Percentiles rank a stretch among this genome's conserved stretches.
phyloP scores from a whole-genome alignment of 2,113 vertebrate genomes.

The Uria lomvia region DNA sequence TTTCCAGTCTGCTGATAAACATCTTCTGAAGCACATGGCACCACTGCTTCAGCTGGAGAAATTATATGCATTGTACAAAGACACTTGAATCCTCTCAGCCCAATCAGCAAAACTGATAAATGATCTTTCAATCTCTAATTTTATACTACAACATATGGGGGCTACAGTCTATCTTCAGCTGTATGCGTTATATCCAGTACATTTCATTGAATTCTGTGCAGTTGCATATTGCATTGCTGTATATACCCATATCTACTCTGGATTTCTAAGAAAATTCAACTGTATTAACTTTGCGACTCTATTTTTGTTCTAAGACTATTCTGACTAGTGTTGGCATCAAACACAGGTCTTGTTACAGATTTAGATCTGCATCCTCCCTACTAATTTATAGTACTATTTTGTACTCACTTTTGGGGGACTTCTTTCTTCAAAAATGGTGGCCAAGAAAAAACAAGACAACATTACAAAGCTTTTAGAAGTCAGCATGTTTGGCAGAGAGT shows the following conservation, averaged over 20 bases:
- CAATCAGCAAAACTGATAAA: conserved; percentile 27
- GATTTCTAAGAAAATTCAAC: neutral
- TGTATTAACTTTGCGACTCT: neutral
- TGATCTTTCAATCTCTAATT: neutral
- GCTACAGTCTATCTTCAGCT: neutral
- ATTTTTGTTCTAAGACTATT: neutral
- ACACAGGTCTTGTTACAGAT: neutral
- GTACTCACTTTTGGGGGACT: neutral
- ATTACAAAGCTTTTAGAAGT: neutral
- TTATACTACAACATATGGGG: neutral
- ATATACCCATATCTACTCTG: neutral
- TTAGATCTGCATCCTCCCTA: neutral
- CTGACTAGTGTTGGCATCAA: neutral
- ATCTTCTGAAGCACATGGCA: neutral
- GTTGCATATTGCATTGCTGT: neutral
- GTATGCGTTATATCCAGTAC: neutral
- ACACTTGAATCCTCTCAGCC: neutral
- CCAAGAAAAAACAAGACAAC: neutral
- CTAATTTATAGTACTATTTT: neutral
- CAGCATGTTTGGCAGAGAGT: neutral
- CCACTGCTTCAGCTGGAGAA: neutral
- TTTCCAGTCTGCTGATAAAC: neutral
- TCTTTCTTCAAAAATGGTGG: neutral
- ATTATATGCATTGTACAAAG: neutral
- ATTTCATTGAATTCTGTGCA: neutral